Conservation (phyloP, 2,113 vertebrate species). For the Myxocyprinus asiaticus region DNA sequence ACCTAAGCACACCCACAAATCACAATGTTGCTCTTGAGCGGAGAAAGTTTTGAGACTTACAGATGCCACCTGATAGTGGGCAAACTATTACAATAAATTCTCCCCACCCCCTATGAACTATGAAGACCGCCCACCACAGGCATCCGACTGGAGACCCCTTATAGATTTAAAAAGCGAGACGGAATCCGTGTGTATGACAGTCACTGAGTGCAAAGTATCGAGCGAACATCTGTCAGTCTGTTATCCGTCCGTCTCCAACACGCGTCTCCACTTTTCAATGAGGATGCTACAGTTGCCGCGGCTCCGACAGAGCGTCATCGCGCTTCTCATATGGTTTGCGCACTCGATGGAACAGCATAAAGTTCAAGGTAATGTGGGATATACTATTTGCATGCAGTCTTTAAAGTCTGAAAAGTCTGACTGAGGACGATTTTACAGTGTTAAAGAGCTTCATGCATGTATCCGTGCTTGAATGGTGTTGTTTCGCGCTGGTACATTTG, state of each 20-base stretch:
- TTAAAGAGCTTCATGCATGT: not conserved
- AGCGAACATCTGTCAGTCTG: constrained; percentile 52
- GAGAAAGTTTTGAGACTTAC: constrained; percentile 55
- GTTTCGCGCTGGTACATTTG: not conserved
- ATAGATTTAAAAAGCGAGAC: constrained; percentile 91
- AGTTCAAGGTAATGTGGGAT: constrained; percentile 80
- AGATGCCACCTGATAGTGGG: constrained; percentile 82
- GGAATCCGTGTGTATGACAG: constrained; percentile 83
- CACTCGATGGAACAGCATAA: constrained; percentile 84
- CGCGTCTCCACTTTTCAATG: constrained; percentile 48
- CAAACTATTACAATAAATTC: constrained; percentile 76
- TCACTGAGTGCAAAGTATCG: constrained; percentile 82
- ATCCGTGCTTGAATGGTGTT: not conserved
- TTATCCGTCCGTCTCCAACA: constrained; percentile 14
- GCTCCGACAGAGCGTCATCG: constrained; percentile 77
- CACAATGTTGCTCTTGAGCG: not conserved
- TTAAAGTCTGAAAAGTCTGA: not conserved
- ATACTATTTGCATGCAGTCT: not conserved
- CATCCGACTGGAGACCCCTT: constrained; percentile 80
- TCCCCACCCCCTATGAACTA: constrained; percentile 80
- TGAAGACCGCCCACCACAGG: constrained; percentile 88
- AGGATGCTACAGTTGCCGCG: constrained; percentile 81
- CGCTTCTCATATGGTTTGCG: constrained; percentile 80
- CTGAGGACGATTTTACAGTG: not conserved
- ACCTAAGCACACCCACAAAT: not conserved